These are phyloP conservation scores for Pseudotriccus pelzelni DNA, from an alignment of 2,797 vertebrate genomes.

Conservation along the genomic window DNA sequence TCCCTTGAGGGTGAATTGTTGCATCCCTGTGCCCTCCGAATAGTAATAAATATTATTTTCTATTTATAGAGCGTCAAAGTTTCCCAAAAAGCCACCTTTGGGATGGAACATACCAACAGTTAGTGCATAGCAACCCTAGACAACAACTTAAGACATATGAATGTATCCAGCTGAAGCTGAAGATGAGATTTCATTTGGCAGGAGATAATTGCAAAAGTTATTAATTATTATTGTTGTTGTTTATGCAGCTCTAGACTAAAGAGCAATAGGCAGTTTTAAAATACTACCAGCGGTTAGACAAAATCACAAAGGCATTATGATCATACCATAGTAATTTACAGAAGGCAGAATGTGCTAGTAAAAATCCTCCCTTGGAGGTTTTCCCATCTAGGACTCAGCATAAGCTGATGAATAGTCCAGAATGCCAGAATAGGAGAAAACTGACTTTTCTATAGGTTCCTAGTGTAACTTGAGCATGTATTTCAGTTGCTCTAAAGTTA, in stretches of 20 bases:
- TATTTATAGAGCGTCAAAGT: constrained; percentile 49
- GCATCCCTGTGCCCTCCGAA: neutral
- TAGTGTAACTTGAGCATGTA: neutral
- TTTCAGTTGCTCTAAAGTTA: neutral
- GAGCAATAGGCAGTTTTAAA: constrained; percentile 18
- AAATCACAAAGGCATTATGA: neutral
- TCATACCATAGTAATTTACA: constrained; percentile 18
- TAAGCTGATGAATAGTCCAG: neutral
- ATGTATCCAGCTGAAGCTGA: constrained; percentile 24
- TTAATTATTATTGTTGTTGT: constrained; percentile 53
- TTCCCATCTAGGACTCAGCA: neutral
- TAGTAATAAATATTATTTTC: constrained; percentile 12
- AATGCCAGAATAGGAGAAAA: neutral
- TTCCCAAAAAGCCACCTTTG: constrained; percentile 17
- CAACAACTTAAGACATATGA: constrained; percentile 7
- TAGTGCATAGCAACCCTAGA: neutral
- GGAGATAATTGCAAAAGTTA: constrained; percentile 55
- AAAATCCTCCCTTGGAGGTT: neutral
- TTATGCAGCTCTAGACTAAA: constrained; percentile 5
- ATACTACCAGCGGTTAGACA: neutral
- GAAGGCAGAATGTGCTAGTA: constrained; percentile 36
- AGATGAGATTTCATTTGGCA: constrained; percentile 26
- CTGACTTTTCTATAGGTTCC: neutral
- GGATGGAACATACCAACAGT: neutral
- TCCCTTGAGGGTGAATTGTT: neutral